phyloP scores from a whole-genome alignment of 2,888 invertebrate genomes.

The Philhelius pedissequus region DNA sequence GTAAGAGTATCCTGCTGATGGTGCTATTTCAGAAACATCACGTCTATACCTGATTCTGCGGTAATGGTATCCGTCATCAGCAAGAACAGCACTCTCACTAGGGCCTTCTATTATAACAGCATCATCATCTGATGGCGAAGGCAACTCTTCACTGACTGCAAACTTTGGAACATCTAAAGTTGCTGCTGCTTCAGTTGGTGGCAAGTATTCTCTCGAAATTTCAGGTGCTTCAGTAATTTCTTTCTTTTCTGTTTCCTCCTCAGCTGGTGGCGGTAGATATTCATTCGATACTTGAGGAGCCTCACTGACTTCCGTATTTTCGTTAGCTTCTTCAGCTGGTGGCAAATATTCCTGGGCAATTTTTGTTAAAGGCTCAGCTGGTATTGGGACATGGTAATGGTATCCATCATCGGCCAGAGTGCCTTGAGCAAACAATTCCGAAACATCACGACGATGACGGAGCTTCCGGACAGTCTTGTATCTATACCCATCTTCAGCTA shows the following conservation, averaged over 20 bases:
- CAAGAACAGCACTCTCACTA: conserved; percentile 9
- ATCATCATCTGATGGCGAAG: conserved; percentile 24
- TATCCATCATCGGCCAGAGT: conserved; percentile 70
- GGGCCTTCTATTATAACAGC: conserved; percentile 37
- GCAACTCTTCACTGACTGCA: conserved; percentile 1
- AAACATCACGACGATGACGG: conserved; percentile 73
- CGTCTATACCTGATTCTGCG: conserved; percentile 35
- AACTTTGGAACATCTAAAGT: conserved; percentile 4
- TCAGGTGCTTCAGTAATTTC: background rate
- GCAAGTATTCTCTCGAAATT: conserved; percentile 35
- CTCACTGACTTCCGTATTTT: conserved; percentile 28
- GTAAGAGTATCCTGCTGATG: background rate
- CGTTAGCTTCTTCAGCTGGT: conserved; percentile 68
- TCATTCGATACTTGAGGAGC: conserved; percentile 31
- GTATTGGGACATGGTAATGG: conserved; percentile 66
- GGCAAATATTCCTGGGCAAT: conserved; percentile 70
- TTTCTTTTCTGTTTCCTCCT: background rate
- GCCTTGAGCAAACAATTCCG: conserved; percentile 72
- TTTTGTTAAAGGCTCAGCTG: background rate
- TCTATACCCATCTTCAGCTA: conserved; percentile 67
- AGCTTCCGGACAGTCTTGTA: conserved; percentile 67
- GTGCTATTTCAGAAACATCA: conserved; percentile 34
- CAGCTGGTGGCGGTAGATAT: conserved; percentile 64
- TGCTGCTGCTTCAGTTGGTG: conserved; percentile 26
- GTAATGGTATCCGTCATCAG: conserved; percentile 40